A percentile compares a stretch with the other conserved stretches of the same genome.
Conservation (phyloP, 2,888 invertebrate genomes). For the Cheilosia vernalis region DNA sequence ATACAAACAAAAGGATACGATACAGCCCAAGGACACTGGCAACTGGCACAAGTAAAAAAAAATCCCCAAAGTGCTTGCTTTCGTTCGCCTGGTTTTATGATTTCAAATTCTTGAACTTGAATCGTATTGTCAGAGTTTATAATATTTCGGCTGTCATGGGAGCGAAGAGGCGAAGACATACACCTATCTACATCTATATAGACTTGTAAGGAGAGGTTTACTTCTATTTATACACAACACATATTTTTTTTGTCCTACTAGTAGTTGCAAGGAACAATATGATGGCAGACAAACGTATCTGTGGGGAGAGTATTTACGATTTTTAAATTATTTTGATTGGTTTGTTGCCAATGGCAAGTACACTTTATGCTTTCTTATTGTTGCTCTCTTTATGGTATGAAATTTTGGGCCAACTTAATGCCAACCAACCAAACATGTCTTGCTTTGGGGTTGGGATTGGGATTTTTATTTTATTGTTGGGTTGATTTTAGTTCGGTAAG, state of each 20-base stretch:
- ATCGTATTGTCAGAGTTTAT: constrained; percentile 52
- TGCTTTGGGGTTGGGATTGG: neutral
- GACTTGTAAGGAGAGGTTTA: constrained; percentile 34
- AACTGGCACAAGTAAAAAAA: too few relatives aligned
- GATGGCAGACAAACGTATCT: constrained; percentile 17
- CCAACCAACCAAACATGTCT: neutral
- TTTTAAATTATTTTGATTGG: constrained; percentile 70
- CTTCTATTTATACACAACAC: neutral
- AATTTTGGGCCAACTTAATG: neutral
- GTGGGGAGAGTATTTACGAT: constrained; percentile 51
- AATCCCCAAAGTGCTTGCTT: constrained; percentile 41
- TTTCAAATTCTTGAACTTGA: constrained; percentile 71
- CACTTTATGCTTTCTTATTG: neutral
- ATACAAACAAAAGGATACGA: constrained; percentile 8
- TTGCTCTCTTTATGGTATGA: neutral
- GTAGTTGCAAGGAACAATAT: constrained; percentile 22
- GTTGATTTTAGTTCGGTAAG: neutral
- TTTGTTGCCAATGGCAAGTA: constrained; percentile 28
- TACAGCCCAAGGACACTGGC: constrained; percentile 22
- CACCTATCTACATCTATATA: neutral
- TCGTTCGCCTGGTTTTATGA: constrained; percentile 70
- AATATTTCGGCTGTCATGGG: neutral
- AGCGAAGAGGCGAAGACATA: constrained; percentile 9
- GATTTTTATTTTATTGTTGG: neutral
- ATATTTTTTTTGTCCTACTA: neutral